Conservation (phyloP, 2,113 vertebrate genomes). For the Brachirus orientalis region DNA sequence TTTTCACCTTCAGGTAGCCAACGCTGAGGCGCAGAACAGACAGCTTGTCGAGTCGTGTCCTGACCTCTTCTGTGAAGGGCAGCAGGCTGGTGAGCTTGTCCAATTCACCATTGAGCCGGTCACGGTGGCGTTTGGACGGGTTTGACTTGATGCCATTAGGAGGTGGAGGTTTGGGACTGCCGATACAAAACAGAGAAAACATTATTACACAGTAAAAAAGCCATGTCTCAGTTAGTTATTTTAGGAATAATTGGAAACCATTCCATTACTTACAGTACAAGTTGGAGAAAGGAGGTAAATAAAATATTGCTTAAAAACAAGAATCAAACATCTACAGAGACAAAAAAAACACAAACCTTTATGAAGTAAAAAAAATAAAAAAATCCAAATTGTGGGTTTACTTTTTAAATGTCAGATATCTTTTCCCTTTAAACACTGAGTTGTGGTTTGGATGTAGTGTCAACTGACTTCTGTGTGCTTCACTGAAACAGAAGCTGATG, state of each 20-base stretch:
- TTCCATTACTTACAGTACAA: too few relatives aligned
- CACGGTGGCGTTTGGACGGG: conserved; percentile 86
- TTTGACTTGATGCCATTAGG: conserved; percentile 82
- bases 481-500: conserved; percentile 7
- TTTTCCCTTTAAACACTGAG: too few relatives aligned
- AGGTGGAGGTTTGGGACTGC: conserved; percentile 76
- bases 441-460: too few relatives aligned
- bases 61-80: conserved; percentile 85
- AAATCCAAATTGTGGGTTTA: too few relatives aligned
- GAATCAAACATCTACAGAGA: too few relatives aligned
- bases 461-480: conserved; percentile 5
- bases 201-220: not conserved
- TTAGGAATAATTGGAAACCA: too few relatives aligned
- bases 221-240: too few relatives aligned
- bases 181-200: not conserved
- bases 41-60: conserved; percentile 84
- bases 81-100: conserved; percentile 84
- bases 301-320: too few relatives aligned
- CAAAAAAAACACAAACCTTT: too few relatives aligned
- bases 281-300: too few relatives aligned
- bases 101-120: conserved; percentile 86
- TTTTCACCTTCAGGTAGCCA: conserved; percentile 88
- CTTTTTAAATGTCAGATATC: too few relatives aligned
- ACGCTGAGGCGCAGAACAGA: conserved; percentile 86
- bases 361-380: too few relatives aligned